These are phyloP conservation scores for Streblospio benedicti DNA, from an alignment of 1,140 invertebrate species.

Conservation along the genomic window DNA sequence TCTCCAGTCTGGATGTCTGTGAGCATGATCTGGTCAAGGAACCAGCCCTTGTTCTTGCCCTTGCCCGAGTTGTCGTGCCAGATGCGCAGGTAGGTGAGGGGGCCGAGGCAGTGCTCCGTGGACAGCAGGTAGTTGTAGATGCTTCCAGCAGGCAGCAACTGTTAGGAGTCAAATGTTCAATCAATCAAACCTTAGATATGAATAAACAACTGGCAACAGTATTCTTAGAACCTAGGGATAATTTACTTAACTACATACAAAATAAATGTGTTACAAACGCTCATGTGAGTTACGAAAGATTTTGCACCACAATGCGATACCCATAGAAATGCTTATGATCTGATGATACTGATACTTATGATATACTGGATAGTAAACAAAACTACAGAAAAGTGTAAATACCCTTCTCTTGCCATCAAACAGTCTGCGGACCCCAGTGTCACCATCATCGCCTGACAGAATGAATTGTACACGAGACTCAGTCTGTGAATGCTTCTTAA, in stretches of 20 bases:
- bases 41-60: slow-evolving; percentile 41
- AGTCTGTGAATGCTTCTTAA: slow-evolving; percentile 38
- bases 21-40: slow-evolving; percentile 41
- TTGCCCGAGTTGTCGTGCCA: slow-evolving; percentile 47
- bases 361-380: too few relatives aligned
- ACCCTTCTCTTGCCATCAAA: slow-evolving; percentile 40
- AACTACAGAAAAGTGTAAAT: too few relatives aligned
- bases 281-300: too few relatives aligned
- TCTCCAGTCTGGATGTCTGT: slow-evolving; percentile 45
- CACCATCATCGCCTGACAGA: slow-evolving; percentile 40
- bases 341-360: too few relatives aligned
- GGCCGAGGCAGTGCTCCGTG: slow-evolving; percentile 37
- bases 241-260: too few relatives aligned
- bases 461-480: slow-evolving; percentile 42
- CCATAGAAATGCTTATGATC: too few relatives aligned
- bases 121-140: slow-evolving; percentile 44
- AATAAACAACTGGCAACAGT: too few relatives aligned
- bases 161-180: neutral
- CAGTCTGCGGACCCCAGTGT: slow-evolving; percentile 40
- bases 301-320: too few relatives aligned
- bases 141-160: slow-evolving; percentile 28
- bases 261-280: too few relatives aligned
- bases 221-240: too few relatives aligned
- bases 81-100: slow-evolving; percentile 41
- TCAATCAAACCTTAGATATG: slow-evolving; percentile 5